A percentile compares a stretch with the other conserved stretches of the same genome.
Conservation (phyloP, 2,113 vertebrate genomes). For the Toxostoma redivivum region DNA sequence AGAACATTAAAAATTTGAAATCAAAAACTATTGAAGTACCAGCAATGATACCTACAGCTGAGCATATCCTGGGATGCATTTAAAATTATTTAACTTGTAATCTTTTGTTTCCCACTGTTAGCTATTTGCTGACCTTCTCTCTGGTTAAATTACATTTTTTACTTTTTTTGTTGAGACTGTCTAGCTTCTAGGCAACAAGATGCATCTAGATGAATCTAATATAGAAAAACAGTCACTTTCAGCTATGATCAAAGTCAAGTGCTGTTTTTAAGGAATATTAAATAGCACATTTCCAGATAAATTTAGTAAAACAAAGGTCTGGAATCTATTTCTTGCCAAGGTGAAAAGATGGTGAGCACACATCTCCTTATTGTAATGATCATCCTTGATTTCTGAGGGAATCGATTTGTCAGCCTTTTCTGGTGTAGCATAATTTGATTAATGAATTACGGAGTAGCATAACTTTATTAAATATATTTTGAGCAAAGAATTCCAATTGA, state of each 20-base stretch:
- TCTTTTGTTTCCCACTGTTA: not conserved
- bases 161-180: not conserved
- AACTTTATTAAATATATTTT: not conserved
- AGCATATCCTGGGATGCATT: not conserved
- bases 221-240: not conserved
- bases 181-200: not conserved
- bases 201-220: not conserved
- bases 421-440: not conserved
- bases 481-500: not conserved
- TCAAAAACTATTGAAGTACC: not conserved
- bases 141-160: not conserved
- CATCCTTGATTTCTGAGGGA: not conserved
- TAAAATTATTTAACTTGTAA: not conserved
- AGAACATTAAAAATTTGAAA: not conserved
- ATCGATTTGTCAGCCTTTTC: not conserved
- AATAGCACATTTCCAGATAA: not conserved
- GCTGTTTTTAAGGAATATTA: not conserved
- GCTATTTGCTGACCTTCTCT: not conserved
- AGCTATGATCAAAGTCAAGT: not conserved
- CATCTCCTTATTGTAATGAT: not conserved
- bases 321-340: not conserved
- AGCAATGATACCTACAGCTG: not conserved
- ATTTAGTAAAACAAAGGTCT: not conserved
- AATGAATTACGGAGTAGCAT: not conserved
- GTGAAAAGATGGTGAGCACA: not conserved